phyloP scores from a whole-genome alignment of 2,888 invertebrate genomes.

The Anaspis maculata region DNA sequence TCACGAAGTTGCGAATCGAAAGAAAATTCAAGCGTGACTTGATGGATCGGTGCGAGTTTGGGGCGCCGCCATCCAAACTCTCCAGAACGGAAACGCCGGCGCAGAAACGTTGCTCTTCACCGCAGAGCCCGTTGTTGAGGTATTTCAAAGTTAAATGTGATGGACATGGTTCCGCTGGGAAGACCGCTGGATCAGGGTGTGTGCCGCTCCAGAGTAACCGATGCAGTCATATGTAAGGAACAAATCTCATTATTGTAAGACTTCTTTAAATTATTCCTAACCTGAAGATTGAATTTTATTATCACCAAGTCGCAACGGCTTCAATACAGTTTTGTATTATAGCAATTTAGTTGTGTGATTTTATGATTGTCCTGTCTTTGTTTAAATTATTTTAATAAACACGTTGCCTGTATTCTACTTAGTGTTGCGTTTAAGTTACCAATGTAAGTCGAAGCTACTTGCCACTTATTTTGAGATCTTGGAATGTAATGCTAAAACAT shows the following conservation, averaged over 20 bases:
- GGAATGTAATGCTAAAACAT: too few relatives aligned
- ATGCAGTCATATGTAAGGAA: too few relatives aligned
- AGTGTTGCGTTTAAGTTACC: too few relatives aligned
- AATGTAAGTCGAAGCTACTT: too few relatives aligned
- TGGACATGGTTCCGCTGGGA: slow-evolving; percentile 8
- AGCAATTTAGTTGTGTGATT: not conserved
- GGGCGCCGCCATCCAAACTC: not conserved
- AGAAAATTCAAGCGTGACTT: slow-evolving; percentile 35
- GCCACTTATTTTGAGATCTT: too few relatives aligned
- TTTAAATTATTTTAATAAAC: too few relatives aligned
- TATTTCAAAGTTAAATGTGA: slow-evolving; percentile 30
- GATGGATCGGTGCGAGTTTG: slow-evolving; percentile 18
- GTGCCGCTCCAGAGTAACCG: not conserved
- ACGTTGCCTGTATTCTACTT: too few relatives aligned
- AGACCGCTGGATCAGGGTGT: not conserved
- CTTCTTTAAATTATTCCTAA: not conserved
- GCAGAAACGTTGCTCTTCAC: slow-evolving; percentile 17
- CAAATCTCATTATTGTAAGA: not conserved
- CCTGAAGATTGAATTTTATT: not conserved
- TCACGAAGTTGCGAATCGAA: slow-evolving; percentile 56
- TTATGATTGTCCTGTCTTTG: too few relatives aligned
- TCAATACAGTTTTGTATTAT: not conserved
- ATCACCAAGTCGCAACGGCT: not conserved
- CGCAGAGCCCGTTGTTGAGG: slow-evolving; percentile 30
- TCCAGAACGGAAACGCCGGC: slow-evolving; percentile 17